phyloP scores from a whole-genome alignment of 2,113 vertebrate genomes.

The Stegastes partitus region DNA sequence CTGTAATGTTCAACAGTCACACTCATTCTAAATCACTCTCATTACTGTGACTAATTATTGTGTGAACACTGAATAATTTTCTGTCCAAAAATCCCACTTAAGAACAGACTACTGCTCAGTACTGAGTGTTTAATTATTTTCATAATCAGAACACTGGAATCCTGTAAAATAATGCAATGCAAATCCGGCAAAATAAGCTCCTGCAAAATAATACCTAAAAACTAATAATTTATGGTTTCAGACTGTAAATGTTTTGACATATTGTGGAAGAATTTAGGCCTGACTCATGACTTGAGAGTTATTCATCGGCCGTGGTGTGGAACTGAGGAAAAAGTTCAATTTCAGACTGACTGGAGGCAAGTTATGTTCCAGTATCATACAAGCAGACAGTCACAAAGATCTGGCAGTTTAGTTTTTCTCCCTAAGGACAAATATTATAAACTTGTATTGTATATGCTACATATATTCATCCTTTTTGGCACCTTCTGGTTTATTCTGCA shows the following conservation, averaged over 20 bases:
- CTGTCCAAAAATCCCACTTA: constrained; percentile 45
- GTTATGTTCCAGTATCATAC: constrained; percentile 22
- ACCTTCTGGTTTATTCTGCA: not conserved
- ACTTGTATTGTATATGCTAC: not conserved
- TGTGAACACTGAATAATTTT: constrained; percentile 48
- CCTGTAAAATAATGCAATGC: constrained; percentile 52
- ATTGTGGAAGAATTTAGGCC: constrained; percentile 10
- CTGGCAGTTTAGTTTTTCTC: constrained; percentile 21
- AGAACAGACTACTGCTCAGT: constrained; percentile 41
- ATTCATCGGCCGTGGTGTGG: not conserved
- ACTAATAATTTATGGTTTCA: constrained; percentile 19
- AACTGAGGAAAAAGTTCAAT: constrained; percentile 26
- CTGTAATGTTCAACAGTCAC: constrained; percentile 7
- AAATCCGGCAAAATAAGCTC: constrained; percentile 56
- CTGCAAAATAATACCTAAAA: constrained; percentile 45
- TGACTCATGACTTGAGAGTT: constrained; percentile 7
- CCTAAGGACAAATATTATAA: not conserved
- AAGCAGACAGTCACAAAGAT: constrained; percentile 9
- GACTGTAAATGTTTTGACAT: constrained; percentile 21
- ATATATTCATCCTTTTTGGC: not conserved
- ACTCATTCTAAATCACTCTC: constrained; percentile 34
- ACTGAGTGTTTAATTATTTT: constrained; percentile 50
- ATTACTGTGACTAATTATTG: constrained; percentile 59
- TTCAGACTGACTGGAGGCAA: constrained; percentile 23
- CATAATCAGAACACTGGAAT: constrained; percentile 40